Percentiles rank a stretch among this genome's conserved stretches.
phyloP scores from a whole-genome alignment of 92 coral and sea anemone genomes.

The Bergia sp. region DNA sequence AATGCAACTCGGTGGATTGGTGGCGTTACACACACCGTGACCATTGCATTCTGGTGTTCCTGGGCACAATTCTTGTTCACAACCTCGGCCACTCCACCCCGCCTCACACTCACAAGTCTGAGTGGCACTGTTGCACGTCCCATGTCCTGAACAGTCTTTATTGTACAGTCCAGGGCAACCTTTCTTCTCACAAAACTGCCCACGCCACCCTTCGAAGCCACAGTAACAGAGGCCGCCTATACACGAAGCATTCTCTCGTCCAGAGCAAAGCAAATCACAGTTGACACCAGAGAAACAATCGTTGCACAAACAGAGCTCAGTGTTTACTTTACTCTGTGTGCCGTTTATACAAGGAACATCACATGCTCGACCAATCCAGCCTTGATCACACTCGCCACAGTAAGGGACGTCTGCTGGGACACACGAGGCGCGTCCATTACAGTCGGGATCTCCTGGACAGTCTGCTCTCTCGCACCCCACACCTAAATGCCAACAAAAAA shows the following conservation, averaged over 20 bases:
- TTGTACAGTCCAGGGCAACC: conserved; percentile 71
- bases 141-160: conserved; percentile 73
- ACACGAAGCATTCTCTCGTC: conserved; percentile 61
- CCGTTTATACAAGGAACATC: conserved; percentile 62
- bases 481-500: conserved; percentile 36
- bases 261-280: conserved; percentile 69
- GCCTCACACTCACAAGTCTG: conserved; percentile 58
- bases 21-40: conserved; percentile 56
- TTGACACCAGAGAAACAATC: conserved; percentile 57
- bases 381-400: conserved; percentile 60
- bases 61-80: conserved; percentile 63
- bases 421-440: conserved; percentile 59
- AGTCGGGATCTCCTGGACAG: conserved; percentile 77
- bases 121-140: conserved; percentile 70
- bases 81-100: conserved; percentile 68
- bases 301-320: conserved; percentile 62
- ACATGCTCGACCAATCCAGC: conserved; percentile 72
- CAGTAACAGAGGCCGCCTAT: conserved; percentile 57
- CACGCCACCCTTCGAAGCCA: conserved; percentile 79
- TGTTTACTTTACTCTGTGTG: conserved; percentile 47
- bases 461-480: conserved; percentile 66
- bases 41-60: conserved; percentile 69
- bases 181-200: conserved; percentile 58
- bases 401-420: conserved; percentile 54
- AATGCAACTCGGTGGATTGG: conserved; percentile 53